phyloP scores from a whole-genome alignment of 1,140 invertebrate species.

The Drosophila ogumai region DNA sequence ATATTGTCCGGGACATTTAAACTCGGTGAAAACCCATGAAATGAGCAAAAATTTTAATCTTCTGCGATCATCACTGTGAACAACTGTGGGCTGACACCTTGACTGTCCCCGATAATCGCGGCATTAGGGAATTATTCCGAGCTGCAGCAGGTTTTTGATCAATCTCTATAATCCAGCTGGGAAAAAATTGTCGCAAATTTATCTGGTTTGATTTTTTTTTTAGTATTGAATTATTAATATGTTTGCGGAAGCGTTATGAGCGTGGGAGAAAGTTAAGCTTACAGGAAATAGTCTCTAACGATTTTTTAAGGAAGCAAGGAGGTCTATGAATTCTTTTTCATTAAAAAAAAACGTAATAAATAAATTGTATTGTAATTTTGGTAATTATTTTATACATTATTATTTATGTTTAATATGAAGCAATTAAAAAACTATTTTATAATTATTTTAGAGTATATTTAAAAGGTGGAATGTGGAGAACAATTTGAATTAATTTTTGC shows the following conservation, averaged over 20 bases:
- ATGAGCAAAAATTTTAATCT: slow-evolving; percentile 69
- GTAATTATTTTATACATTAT: too few relatives aligned
- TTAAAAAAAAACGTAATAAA: too few relatives aligned
- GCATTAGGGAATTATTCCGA: slow-evolving; percentile 38
- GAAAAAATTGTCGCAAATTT: slow-evolving; percentile 11
- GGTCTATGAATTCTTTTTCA: too few relatives aligned
- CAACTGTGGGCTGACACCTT: slow-evolving; percentile 41
- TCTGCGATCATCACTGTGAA: slow-evolving; percentile 33
- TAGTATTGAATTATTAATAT: neutral
- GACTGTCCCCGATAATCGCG: slow-evolving; percentile 41
- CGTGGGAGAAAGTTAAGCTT: too few relatives aligned
- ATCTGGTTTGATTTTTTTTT: neutral
- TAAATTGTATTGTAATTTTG: too few relatives aligned
- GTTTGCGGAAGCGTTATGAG: neutral
- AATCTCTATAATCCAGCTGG: slow-evolving; percentile 27
- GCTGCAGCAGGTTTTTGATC: slow-evolving; percentile 45
- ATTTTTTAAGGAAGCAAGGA: too few relatives aligned
- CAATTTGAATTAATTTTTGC: neutral
- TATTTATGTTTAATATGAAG: too few relatives aligned
- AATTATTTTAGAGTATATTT: neutral
- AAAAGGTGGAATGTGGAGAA: neutral
- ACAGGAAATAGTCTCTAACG: too few relatives aligned
- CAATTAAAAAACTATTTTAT: neutral
- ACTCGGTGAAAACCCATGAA: slow-evolving; percentile 58
- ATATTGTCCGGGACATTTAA: slow-evolving; percentile 46